phyloP scores from a whole-genome alignment of 37 sponge, comb jelly and placozoan genomes.

The Ianthella basta region DNA sequence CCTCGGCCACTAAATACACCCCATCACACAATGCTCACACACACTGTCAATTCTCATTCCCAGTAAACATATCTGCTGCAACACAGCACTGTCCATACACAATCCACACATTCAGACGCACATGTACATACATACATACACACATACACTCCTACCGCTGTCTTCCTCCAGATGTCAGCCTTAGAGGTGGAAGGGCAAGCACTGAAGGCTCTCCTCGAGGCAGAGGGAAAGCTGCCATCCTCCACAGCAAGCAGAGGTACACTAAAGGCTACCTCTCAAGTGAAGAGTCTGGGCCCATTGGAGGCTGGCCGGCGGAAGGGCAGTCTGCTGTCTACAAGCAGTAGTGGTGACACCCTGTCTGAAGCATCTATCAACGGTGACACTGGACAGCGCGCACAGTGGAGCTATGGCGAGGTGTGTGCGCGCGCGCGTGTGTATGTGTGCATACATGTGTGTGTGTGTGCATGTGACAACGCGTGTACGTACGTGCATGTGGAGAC shows the following conservation, averaged over 20 bases:
- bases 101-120: slow-evolving; percentile 9
- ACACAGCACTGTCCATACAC: slow-evolving; percentile 1
- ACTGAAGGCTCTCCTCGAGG: slow-evolving; percentile 3
- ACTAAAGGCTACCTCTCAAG: neutral
- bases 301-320: neutral
- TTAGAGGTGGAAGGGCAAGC: slow-evolving; percentile 13
- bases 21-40: neutral
- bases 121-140: neutral
- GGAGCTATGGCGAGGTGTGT: too few relatives aligned
- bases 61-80: neutral
- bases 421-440: too few relatives aligned
- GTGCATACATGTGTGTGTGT: too few relatives aligned
- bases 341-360: neutral
- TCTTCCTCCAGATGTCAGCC: slow-evolving; percentile 11
- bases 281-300: neutral
- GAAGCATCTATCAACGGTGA: neutral
- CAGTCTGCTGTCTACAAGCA: neutral
- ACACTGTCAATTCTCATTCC: neutral
- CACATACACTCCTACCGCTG: too few relatives aligned
- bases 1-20: slow-evolving; percentile 11
- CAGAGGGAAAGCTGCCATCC: slow-evolving; percentile 2
- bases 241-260: neutral
- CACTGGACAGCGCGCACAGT: too few relatives aligned
- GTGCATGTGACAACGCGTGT: too few relatives aligned
- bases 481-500: too few relatives aligned